Percentiles rank a stretch among this genome's conserved stretches.
These are phyloP conservation scores for Sclerurus mexicanus DNA, from an alignment of 2,113 vertebrate species.

Conservation along the genomic window DNA sequence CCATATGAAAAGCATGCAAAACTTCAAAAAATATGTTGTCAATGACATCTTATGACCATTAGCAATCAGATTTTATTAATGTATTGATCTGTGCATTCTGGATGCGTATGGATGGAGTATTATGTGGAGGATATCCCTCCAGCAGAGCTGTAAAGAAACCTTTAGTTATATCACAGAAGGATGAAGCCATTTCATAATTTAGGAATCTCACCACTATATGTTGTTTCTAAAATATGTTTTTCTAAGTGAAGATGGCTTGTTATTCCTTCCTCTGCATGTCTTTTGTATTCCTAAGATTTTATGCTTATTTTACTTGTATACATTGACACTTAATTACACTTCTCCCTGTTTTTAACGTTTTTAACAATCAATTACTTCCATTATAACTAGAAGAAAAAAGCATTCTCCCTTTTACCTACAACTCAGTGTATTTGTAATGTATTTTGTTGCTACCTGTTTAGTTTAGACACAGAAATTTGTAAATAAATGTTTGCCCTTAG, in stretches of 20 bases:
- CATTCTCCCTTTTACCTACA: neutral
- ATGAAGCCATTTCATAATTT: neutral
- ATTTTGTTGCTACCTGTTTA: constrained; percentile 7
- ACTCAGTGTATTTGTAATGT: neutral
- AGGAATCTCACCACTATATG: neutral
- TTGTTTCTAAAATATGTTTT: neutral
- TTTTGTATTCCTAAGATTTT: neutral
- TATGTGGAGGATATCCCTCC: neutral
- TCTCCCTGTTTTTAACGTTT: neutral
- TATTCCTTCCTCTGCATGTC: neutral
- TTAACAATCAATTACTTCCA: neutral
- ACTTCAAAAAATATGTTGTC: neutral
- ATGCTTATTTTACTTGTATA: neutral
- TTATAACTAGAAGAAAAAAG: neutral
- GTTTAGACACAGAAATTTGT: constrained; percentile 39
- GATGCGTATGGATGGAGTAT: neutral
- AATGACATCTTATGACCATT: neutral
- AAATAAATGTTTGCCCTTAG: constrained; percentile 66
- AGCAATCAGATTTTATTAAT: neutral
- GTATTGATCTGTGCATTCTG: neutral
- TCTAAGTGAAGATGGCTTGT: neutral
- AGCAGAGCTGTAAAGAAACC: neutral
- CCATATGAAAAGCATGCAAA: neutral
- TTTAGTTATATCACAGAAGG: neutral
- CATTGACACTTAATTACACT: neutral